Evolutionary conservation across 1,140 invertebrate genomes (phyloP), one percentile per base, ranked within the genome.

Genomic region (Contarinia nasturtii): DNA sequence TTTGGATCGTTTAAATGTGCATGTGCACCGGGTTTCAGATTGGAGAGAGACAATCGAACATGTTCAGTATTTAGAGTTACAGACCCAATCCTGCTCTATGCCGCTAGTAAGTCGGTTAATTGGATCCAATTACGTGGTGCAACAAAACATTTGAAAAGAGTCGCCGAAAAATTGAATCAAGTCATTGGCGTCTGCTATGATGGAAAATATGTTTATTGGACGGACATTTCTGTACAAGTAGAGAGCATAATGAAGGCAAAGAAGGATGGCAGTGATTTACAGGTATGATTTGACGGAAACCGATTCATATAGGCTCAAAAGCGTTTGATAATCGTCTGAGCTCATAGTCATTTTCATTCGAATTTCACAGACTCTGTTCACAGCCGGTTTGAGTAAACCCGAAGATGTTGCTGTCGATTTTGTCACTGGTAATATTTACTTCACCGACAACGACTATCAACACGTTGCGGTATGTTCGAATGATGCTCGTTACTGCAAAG

Each of bases 391-490:
- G 2, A 73, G 75, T 47, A 65, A 72, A 1, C 76, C 82, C 0
- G 82, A 85, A 52, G 81, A 84, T 49, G 63, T 92, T 36, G 80
- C 79, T 2, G 65, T 87, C 1, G 88, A 92, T 59, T 89, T 81
- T 79, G 58, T 89, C 14, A 86, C 80, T 0, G 69, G 70, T 1
- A 86, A 86, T 56, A 61, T 83, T 20, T 86, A 86, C 58, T 89
- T 90, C 60, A 82, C 80, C 0, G 86, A 90, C 57, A 73, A 74
- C 17, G 66, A 73, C 18, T 66, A 75, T 43, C 71, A 76, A 17
- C 76, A 75, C 46, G 81, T 93, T 34, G 79, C 76, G 0, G 86
- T 81, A 1, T 89, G 86, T 54, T 70, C 63, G 1, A 66, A 67
- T 14, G 67, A 80, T 53, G 80, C 75, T 0, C 50, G 63, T 2